Percentiles rank a stretch among this genome's conserved stretches.
Evolutionary conservation across 2,888 invertebrate species (phyloP).

Genomic region (Masnerella sp.): DNA sequence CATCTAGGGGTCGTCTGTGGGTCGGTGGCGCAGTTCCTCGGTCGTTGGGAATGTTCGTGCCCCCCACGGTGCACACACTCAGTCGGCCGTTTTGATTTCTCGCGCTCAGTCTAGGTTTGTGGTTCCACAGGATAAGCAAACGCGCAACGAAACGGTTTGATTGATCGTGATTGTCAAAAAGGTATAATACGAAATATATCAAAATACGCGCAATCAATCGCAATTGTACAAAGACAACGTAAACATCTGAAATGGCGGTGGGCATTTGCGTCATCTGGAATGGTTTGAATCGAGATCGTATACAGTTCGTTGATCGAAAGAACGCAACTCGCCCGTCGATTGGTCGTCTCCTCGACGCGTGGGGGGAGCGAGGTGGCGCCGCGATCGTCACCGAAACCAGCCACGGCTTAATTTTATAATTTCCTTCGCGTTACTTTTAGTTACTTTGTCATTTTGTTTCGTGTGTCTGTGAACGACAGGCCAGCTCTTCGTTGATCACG

Average conservation of each 20-base stretch:
- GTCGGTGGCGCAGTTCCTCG: no score
- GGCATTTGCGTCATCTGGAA: constrained; percentile 44
- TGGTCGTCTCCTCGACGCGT: constrained; percentile 5
- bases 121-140: constrained; percentile 25
- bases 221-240: constrained; percentile 50
- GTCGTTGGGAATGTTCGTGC: no score
- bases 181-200: constrained; percentile 57
- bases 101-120: constrained; percentile 56
- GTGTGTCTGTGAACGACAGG: constrained; percentile 69
- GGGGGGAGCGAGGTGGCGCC: constrained; percentile 31
- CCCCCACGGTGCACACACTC: constrained; percentile 52
- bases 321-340: constrained; percentile 28
- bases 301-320: constrained; percentile 53
- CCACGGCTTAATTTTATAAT: constrained; percentile 24
- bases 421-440: constrained; percentile 20
- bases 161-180: constrained; percentile 56
- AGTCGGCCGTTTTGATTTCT: constrained; percentile 55
- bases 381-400: constrained; percentile 38
- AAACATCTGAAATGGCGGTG: constrained; percentile 53
- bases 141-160: constrained; percentile 43
- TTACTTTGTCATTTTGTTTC: constrained; percentile 57
- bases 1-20: no score
- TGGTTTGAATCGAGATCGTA: constrained; percentile 53
- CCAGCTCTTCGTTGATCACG: constrained; percentile 77
- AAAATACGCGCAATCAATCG: constrained; percentile 50